These are phyloP conservation scores for Magallana angulata DNA, from an alignment of 1,140 invertebrate genomes.

Conservation along the genomic window DNA sequence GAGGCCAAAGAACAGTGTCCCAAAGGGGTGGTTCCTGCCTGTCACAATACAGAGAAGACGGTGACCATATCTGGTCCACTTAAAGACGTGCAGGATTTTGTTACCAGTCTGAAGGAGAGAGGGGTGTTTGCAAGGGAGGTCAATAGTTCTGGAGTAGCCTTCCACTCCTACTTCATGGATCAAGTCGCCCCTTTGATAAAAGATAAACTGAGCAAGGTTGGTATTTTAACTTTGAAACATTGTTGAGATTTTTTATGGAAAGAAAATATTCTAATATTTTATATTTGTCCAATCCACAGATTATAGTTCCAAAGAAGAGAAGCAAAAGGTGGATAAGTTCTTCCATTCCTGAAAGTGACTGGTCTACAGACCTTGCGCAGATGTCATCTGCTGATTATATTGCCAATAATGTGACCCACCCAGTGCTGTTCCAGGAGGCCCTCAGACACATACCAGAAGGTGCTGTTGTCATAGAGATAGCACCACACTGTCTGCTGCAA, in stretches of 20 bases:
- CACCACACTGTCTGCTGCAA: conserved; percentile 93
- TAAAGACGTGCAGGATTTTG: conserved; percentile 85
- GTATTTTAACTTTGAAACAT: neutral
- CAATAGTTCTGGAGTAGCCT: conserved; percentile 92
- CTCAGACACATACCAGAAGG: conserved; percentile 90
- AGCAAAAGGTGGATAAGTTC: conserved; percentile 92
- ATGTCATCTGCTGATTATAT: conserved; percentile 94
- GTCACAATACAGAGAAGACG: conserved; percentile 94
- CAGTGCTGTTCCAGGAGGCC: conserved; percentile 93
- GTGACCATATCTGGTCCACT: conserved; percentile 95
- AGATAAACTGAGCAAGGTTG: conserved; percentile 86
- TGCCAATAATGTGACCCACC: conserved; percentile 93
- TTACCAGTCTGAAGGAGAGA: conserved; percentile 86
- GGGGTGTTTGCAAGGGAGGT: conserved; percentile 93
- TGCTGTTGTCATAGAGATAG: conserved; percentile 94
- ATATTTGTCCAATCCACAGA: conserved; percentile 73
- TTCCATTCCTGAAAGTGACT: conserved; percentile 91
- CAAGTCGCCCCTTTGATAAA: conserved; percentile 89
- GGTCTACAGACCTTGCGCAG: conserved; percentile 88
- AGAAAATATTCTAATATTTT: too few species aligned
- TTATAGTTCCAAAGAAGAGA: conserved; percentile 90
- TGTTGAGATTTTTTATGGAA: too few species aligned
- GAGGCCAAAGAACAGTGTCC: conserved; percentile 87
- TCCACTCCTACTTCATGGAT: conserved; percentile 95
- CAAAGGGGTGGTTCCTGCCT: conserved; percentile 89